A percentile compares a stretch with the other conserved stretches of the same genome.
These are phyloP conservation scores for Cantharis nigra DNA, from an alignment of 2,888 invertebrate species.

Conservation along the genomic window DNA sequence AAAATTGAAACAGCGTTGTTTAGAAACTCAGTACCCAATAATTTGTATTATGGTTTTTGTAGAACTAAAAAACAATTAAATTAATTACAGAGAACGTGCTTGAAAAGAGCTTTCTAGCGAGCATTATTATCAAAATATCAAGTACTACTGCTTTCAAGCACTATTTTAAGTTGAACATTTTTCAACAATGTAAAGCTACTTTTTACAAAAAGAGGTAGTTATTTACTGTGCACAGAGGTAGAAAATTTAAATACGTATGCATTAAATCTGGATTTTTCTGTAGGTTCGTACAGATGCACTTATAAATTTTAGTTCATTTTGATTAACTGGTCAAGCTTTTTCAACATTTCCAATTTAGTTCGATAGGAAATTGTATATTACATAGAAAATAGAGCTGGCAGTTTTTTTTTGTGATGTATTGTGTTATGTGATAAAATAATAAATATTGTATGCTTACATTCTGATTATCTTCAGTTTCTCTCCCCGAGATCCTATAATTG, in stretches of 20 bases:
- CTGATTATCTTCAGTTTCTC: background rate
- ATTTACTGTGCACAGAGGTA: background rate
- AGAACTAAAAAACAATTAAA: background rate
- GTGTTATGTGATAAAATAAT: no score
- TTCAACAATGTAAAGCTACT: background rate
- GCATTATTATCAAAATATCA: background rate
- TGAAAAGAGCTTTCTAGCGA: background rate
- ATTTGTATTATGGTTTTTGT: background rate
- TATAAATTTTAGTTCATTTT: background rate
- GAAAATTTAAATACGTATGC: background rate
- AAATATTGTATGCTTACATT: no score
- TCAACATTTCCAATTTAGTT: background rate
- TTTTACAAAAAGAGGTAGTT: background rate
- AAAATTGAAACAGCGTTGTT: background rate
- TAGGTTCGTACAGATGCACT: background rate
- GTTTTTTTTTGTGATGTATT: background rate
- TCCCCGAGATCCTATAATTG: background rate
- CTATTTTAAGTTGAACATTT: background rate
- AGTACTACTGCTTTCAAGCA: background rate
- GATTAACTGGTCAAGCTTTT: background rate
- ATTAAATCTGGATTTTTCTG: background rate
- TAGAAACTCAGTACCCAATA: background rate
- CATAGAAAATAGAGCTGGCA: background rate
- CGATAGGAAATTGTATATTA: background rate
- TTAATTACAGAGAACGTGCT: background rate